Evolutionary conservation across 2,888 invertebrate species (phyloP).

Genomic region (Timema podura): DNA sequence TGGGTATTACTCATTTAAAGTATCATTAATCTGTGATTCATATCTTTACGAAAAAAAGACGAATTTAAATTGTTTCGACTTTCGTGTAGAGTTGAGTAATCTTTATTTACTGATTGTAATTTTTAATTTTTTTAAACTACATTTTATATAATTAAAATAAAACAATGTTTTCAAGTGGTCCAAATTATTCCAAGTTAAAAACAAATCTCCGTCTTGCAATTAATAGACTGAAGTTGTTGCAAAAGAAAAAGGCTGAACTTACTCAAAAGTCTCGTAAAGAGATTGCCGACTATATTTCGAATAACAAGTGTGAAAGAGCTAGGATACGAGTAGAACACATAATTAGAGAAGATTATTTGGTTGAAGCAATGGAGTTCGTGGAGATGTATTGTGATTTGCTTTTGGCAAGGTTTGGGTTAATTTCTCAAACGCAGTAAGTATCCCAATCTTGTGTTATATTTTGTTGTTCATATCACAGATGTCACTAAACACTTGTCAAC

Average conservation of each 20-base stretch:
- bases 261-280: conserved; percentile 94
- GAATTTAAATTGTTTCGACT: too few relatives aligned
- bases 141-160: too few relatives aligned
- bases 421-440: conserved; percentile 90
- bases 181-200: conserved; percentile 94
- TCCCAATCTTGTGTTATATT: background rate
- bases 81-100: too few relatives aligned
- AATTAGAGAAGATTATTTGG: conserved; percentile 97
- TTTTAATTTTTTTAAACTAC: too few relatives aligned
- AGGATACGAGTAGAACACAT: conserved; percentile 98
- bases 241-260: conserved; percentile 96
- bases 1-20: too few relatives aligned
- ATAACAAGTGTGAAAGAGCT: conserved; percentile 83
- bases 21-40: too few relatives aligned
- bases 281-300: conserved; percentile 92
- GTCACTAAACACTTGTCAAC: too few relatives aligned
- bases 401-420: conserved; percentile 91
- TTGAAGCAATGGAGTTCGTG: conserved; percentile 97
- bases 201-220: conserved; percentile 91
- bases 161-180: conserved; percentile 82
- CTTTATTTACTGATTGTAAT: too few relatives aligned
- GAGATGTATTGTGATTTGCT: conserved; percentile 99
- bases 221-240: conserved; percentile 88
- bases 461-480: too few relatives aligned
- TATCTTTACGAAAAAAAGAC: too few relatives aligned